phyloP scores from a whole-genome alignment of 2,888 invertebrate genomes.

The Gonocerus acuteangulatus region DNA sequence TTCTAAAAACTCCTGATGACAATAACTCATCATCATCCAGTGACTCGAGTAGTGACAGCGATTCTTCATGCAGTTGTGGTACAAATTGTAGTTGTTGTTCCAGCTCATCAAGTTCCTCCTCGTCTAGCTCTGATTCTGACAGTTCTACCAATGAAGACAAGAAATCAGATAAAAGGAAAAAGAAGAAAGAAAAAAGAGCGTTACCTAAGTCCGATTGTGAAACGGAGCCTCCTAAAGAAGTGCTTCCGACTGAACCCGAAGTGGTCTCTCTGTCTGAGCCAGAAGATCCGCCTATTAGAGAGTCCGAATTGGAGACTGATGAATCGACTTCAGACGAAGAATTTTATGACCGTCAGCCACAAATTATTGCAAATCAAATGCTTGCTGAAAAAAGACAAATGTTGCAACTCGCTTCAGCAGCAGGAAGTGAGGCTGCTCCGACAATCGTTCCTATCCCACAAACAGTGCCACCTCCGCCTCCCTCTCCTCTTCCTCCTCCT shows the following conservation, averaged over 20 bases:
- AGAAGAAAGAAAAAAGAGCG: conserved; percentile 48
- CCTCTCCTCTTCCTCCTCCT: conserved; percentile 13
- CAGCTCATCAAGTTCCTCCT: conserved; percentile 57
- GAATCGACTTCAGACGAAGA: conserved; percentile 82
- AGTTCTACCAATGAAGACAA: conserved; percentile 54
- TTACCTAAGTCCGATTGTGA: conserved; percentile 37
- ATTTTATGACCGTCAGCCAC: conserved; percentile 77
- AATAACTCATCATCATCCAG: conserved; percentile 59
- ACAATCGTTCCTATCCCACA: conserved; percentile 18
- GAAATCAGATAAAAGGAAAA: conserved; percentile 48
- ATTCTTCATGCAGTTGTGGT: conserved; percentile 69
- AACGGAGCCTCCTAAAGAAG: conserved; percentile 30
- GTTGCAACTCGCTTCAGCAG: conserved; percentile 55
- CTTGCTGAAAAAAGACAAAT: conserved; percentile 60
- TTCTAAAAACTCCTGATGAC: conserved; percentile 46
- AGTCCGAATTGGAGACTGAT: conserved; percentile 77
- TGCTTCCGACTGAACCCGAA: conserved; percentile 8
- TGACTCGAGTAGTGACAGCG: conserved; percentile 67
- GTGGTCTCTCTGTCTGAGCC: conserved; percentile 45
- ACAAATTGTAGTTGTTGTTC: conserved; percentile 76
- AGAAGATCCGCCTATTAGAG: conserved; percentile 59
- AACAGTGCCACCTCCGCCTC: conserved; percentile 5
- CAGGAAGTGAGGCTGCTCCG: conserved; percentile 44
- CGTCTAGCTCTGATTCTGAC: conserved; percentile 52
- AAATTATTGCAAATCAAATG: conserved; percentile 62